phyloP scores from a whole-genome alignment of 2,797 vertebrate species.

The Carduelis carduelis region DNA sequence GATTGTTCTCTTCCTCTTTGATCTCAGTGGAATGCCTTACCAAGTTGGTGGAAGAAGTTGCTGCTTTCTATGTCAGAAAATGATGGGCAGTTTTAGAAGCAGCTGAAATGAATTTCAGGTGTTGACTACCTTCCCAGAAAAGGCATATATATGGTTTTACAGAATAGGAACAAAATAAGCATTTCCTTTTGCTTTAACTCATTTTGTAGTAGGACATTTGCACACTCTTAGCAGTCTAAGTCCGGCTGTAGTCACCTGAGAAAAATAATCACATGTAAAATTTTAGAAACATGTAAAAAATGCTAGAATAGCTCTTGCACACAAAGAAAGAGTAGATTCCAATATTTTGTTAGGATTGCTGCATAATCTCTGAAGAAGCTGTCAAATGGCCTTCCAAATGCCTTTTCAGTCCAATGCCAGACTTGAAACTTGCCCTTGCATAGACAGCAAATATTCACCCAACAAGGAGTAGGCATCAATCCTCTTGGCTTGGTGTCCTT shows the following conservation, averaged over 20 bases:
- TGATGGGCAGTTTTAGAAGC: neutral
- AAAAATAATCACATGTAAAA: neutral
- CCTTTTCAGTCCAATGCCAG: neutral
- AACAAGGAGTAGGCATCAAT: neutral
- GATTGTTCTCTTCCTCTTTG: neutral
- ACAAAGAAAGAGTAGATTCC: neutral
- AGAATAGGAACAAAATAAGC: neutral
- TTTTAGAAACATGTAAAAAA: neutral
- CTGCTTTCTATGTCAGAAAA: neutral
- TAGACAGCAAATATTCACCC: neutral
- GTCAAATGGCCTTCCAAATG: neutral
- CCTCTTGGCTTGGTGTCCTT: neutral
- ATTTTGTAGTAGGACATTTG: neutral
- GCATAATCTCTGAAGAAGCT: neutral
- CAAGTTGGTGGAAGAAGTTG: neutral
- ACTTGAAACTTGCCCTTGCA: neutral
- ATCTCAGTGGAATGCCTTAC: neutral
- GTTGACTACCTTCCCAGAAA: neutral
- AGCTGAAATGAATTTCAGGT: neutral
- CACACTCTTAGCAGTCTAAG: accelerated
- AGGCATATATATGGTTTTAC: neutral
- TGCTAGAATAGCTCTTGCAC: neutral
- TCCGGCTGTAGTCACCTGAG: neutral
- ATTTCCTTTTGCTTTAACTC: neutral
- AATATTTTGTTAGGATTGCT: neutral